phyloP scores from a whole-genome alignment of 2,113 vertebrate genomes.

The Xenopus laevis region DNA sequence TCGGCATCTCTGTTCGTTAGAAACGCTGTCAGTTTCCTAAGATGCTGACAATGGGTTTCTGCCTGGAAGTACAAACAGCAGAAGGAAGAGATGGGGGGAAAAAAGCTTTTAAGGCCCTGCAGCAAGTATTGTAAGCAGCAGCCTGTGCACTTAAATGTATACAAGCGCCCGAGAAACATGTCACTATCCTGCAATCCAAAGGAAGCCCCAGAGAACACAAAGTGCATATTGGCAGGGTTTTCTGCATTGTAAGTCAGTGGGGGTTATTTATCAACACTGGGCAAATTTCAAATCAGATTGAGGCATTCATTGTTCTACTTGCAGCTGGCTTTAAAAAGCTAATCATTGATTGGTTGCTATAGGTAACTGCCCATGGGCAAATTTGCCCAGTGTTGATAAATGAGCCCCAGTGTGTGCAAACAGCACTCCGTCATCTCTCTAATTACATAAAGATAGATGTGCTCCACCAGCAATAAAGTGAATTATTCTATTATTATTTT shows the following conservation, averaged over 20 bases:
- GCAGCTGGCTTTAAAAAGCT: no score
- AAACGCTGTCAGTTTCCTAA: constrained; percentile 15
- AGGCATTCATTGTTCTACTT: no score
- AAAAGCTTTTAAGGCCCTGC: not conserved
- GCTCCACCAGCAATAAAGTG: not conserved
- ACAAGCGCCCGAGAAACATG: no score
- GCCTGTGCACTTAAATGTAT: not conserved
- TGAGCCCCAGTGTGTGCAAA: constrained; percentile 57
- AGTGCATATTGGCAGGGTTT: constrained; percentile 47
- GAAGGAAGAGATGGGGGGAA: not conserved
- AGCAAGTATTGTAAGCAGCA: constrained; percentile 27
- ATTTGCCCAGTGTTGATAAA: no score
- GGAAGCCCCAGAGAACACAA: constrained; percentile 31
- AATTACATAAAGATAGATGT: constrained; percentile 55
- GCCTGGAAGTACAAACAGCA: not conserved
- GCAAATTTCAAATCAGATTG: no score
- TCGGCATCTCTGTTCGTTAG: constrained; percentile 20
- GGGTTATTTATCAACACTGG: no score
- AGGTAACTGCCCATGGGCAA: no score
- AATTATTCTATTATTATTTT: no score
- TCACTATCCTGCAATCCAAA: no score
- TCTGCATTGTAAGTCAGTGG: constrained; percentile 42
- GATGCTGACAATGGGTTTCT: constrained; percentile 31
- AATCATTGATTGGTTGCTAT: no score
- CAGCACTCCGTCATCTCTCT: constrained; percentile 51